Base-by-base conservation (phyloP, 2,888 invertebrate genomes). In the Pandemis corylana region DNA sequence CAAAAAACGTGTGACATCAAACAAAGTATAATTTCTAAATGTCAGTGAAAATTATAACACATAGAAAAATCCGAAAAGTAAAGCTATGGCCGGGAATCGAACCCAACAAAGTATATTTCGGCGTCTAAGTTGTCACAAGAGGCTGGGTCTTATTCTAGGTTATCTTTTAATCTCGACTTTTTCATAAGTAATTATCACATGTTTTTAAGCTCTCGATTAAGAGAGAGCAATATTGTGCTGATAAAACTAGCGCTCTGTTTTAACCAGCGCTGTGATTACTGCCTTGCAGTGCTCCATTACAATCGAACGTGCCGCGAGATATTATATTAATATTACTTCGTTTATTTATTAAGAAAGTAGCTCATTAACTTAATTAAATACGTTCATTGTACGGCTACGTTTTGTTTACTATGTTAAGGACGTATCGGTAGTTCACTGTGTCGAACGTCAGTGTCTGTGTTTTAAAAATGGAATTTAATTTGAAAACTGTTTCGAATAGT, bases 401-500 rank as follows among this genome's bases (percentile, higher is more conserved):
- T 13, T 49, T 51, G 49, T 62, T 69, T 63, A 70, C 41, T 41
- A 63, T 63, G 62, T 49, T 12, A 53, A 70, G 15, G 49, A 41
- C 15, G 5, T 12, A 70, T 36, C 49, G 41, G 20, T 56, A 53
- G 56, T 15, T 6, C 53, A n/a, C 28, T 12, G 13, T n/a, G 5
- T 28, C 5, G 36, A 59, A 59, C 28, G 59, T 36, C 20, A 12
- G 51, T 44, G 15, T 42, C 2, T 42, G 63, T 70, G 46, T 61
- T 61, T 65, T 68, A 51, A 71, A 73, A 81, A 89, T 85, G 84
- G 82, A 80, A 75, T 77, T 77, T 51, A 84, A 81, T 80, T 80
- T 88, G 64, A 79, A 78, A 20, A 90, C 87, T 2, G 77, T 91
- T 42, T 77, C 90, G 0, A 83, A 83, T 71, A 81, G 78, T 78